phyloP scores from a whole-genome alignment of 2,888 invertebrate species.

The Acrobasis repandana region DNA sequence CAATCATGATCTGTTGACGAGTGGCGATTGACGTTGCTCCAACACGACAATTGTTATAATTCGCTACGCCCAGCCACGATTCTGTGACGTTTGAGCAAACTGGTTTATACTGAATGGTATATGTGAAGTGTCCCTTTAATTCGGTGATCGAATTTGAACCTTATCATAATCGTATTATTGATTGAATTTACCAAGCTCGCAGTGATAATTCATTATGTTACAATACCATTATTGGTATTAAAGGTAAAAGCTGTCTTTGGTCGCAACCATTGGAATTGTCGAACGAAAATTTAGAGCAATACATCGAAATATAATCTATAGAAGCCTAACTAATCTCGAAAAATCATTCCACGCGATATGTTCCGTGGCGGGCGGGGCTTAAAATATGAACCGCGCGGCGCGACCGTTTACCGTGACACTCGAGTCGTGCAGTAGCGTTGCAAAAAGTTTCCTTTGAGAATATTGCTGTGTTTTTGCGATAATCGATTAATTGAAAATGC shows the following conservation, averaged over 20 bases:
- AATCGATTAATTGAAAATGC: too few relatives aligned
- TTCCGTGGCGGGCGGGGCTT: too few relatives aligned
- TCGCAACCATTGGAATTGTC: too few relatives aligned
- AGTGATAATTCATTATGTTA: background rate
- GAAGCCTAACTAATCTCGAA: too few relatives aligned
- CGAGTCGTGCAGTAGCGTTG: too few relatives aligned
- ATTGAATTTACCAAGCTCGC: background rate
- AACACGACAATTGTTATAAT: conserved; percentile 1
- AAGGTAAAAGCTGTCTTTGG: background rate
- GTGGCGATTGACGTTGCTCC: background rate
- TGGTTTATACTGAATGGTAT: background rate
- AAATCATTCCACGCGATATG: too few relatives aligned
- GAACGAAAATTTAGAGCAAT: too few relatives aligned
- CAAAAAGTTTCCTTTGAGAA: too few relatives aligned
- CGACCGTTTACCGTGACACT: too few relatives aligned
- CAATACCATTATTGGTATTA: background rate
- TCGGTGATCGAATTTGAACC: background rate
- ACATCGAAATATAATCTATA: too few relatives aligned
- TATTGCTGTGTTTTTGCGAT: too few relatives aligned
- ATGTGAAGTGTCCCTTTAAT: background rate
- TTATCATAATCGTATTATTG: background rate
- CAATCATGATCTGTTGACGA: background rate
- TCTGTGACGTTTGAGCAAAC: background rate
- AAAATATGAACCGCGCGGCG: too few relatives aligned
- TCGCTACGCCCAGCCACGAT: conserved; percentile 13